A percentile compares a stretch with the other conserved stretches of the same genome.
Evolutionary conservation across 2,113 vertebrate genomes (phyloP).

Genomic region (Ophiodon elongatus): DNA sequence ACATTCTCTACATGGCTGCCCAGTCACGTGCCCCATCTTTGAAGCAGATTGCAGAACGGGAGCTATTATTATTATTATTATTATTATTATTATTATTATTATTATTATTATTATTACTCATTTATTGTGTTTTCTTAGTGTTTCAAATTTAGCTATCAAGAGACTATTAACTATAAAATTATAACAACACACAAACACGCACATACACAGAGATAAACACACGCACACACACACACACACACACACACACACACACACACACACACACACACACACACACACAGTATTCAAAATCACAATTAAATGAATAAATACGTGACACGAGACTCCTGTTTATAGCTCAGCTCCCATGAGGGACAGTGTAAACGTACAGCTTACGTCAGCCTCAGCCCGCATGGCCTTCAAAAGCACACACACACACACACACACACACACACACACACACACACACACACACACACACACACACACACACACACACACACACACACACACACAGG

Average conservation of each 20-base stretch:
- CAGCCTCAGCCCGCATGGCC: neutral
- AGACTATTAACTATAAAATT: neutral
- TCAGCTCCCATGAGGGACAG: neutral
- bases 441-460: neutral
- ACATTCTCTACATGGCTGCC: conserved; percentile 41
- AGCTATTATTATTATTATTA: neutral
- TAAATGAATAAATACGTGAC: neutral
- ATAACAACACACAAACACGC: neutral
- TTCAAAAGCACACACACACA: neutral
- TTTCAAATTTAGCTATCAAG: neutral
- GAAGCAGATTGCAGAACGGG: neutral
- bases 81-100: neutral
- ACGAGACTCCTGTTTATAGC: neutral
- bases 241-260: neutral
- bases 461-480: neutral
- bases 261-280: neutral
- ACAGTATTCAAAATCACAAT: neutral
- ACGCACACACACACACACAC: neutral
- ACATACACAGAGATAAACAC: neutral
- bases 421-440: neutral
- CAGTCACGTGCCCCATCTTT: neutral
- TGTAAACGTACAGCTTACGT: too few relatives aligned
- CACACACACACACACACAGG: neutral
- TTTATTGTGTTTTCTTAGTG: neutral
- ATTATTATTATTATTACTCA: neutral